A percentile compares a stretch with the other conserved stretches of the same genome.
Conservation (phyloP, 2,113 vertebrate species). For the Eublepharis macularius region DNA sequence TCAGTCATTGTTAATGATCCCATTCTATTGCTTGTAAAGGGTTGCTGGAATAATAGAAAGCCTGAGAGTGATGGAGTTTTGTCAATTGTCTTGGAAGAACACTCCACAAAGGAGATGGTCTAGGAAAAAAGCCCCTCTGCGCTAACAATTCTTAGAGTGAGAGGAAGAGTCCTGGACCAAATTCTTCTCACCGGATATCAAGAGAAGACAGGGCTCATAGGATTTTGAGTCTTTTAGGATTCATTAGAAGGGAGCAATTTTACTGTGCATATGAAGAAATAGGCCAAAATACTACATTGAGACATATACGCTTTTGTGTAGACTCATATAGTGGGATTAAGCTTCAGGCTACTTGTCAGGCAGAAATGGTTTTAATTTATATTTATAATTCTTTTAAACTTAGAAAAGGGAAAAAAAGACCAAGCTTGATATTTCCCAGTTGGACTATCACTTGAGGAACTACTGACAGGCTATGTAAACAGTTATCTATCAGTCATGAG, state of each 20-base stretch:
- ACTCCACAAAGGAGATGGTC: neutral
- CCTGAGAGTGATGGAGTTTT: neutral
- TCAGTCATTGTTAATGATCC: no score
- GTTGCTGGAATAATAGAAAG: no score
- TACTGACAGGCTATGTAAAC: no score
- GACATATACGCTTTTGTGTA: neutral
- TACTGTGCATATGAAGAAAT: no score
- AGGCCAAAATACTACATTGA: neutral
- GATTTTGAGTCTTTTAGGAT: neutral
- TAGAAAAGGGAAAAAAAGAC: neutral
- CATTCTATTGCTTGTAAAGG: no score
- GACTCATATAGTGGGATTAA: neutral
- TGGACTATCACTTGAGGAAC: neutral
- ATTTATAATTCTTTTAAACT: neutral
- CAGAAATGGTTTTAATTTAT: neutral
- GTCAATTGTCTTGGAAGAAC: neutral
- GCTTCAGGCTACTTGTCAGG: neutral
- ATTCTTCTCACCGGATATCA: neutral
- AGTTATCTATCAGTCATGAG: no score
- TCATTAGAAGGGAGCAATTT: neutral
- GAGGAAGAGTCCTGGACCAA: neutral
- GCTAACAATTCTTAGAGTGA: neutral
- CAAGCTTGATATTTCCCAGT: neutral
- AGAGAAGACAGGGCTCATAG: neutral
- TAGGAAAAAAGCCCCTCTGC: neutral